Evolutionary conservation across 2,113 vertebrate species (phyloP), one percentile per base, ranked within the genome.

Genomic region (Candoia aspera): DNA sequence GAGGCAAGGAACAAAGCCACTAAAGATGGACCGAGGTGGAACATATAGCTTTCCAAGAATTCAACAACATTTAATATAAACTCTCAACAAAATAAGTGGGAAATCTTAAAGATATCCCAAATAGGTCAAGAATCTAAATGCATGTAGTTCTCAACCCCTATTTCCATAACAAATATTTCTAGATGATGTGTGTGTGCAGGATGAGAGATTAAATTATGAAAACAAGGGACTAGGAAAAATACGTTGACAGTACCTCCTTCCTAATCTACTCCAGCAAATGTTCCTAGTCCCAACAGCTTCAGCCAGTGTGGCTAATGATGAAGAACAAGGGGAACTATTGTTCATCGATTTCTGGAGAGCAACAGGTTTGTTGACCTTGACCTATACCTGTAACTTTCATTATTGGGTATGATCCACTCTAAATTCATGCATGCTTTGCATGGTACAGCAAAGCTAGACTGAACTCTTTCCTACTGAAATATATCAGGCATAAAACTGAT

Each of bases 11-110:
- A 15, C 58, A 92, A 49, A 84, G 87, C 19, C 12, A 37, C 93
- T 90, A 96, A 84, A 96, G 95, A 95, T 88, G 92, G 46, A 92
- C 93, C 92, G 94, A 94, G 93, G 93, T 91, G 94, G 93, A 90
- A 94, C 85, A 93, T 62, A 93, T 17, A 91, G 91, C 62, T 55
- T 90, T 55, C 59, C 91, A 93, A 92, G 91, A 90, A 90, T 92
- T 89, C 46, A 11, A 93, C 6, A 58, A 23, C 88, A 85, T 92
- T 49, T 90, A 49, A 60, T 90, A 42, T 79, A 79, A 79, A 79
- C 68, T 49, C 23, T 85, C 84, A 29, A 26, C 6, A 12, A 59
- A 37, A 95, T 0, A 57, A 23, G 12, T 24, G 21, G 60, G 73
- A 54, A 0, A 0, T 88, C 92, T 24, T 58, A 87, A 88, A 64